These are phyloP conservation scores for Neoitamus cyanurus DNA, from an alignment of 2,888 invertebrate genomes.

Conservation along the genomic window DNA sequence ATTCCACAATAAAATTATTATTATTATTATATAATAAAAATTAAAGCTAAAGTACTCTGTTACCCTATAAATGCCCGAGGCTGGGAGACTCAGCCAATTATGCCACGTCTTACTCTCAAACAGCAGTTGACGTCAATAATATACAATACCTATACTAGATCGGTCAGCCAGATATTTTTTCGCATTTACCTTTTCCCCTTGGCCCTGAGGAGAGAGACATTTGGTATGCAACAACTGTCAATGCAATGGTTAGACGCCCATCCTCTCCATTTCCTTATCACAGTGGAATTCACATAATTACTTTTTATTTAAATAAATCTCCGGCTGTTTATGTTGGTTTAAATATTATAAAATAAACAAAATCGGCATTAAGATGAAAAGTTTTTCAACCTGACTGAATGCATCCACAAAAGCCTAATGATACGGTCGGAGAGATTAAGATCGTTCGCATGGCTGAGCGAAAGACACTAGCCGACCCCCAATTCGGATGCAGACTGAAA, in stretches of 20 bases:
- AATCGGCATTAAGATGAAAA: not conserved
- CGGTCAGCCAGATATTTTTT: not conserved
- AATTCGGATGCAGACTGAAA: slow-evolving; percentile 4
- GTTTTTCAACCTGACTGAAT: not conserved
- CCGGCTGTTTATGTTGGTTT: not conserved
- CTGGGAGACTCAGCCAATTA: too few species aligned
- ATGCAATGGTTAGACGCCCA: not conserved
- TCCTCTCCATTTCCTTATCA: not conserved
- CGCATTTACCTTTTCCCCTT: not conserved
- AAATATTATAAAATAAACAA: not conserved
- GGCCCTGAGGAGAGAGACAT: not conserved
- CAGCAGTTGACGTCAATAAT: too few species aligned
- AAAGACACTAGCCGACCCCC: not conserved
- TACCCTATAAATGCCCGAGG: too few species aligned
- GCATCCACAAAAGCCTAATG: not conserved
- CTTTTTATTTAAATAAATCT: not conserved
- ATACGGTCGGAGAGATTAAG: not conserved
- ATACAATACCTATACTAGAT: too few species aligned
- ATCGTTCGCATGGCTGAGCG: not conserved
- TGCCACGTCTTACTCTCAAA: too few species aligned
- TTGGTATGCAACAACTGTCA: not conserved
- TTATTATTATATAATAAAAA: too few species aligned
- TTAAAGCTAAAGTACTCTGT: too few species aligned
- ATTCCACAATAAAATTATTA: too few species aligned
- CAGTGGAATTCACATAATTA: not conserved